Percentiles rank a stretch among this genome's conserved stretches.
These are phyloP conservation scores for Ectobius pallidus DNA, from an alignment of 2,888 invertebrate genomes.

Conservation along the genomic window DNA sequence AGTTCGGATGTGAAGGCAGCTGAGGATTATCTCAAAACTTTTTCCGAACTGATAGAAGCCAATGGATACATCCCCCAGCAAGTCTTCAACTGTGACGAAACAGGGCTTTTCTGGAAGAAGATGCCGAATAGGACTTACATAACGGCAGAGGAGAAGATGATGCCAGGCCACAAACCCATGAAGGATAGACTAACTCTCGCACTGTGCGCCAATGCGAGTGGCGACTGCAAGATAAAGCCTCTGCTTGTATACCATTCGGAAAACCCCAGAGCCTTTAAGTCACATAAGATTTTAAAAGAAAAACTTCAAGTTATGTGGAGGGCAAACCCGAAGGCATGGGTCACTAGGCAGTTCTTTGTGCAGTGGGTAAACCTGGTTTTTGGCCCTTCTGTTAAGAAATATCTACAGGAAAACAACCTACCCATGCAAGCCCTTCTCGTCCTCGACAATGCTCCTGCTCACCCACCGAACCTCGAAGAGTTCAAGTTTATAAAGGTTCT, in stretches of 20 bases:
- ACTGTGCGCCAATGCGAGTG: slow-evolving; percentile 48
- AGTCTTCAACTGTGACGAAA: slow-evolving; percentile 44
- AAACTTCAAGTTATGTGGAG: slow-evolving; percentile 48
- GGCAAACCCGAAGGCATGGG: slow-evolving; percentile 47
- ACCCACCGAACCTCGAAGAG: too few relatives aligned
- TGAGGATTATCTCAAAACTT: too few relatives aligned
- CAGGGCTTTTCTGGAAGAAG: slow-evolving; percentile 48
- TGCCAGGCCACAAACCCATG: slow-evolving; percentile 48
- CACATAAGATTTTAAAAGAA: slow-evolving; percentile 40
- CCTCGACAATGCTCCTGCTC: slow-evolving; percentile 42
- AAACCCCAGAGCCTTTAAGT: slow-evolving; percentile 48
- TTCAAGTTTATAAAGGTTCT: slow-evolving; percentile 43
- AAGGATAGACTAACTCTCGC: slow-evolving; percentile 49
- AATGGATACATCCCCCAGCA: slow-evolving; percentile 3
- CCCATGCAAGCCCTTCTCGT: slow-evolving; percentile 29
- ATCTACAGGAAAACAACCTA: slow-evolving; percentile 44
- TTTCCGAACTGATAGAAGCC: too few relatives aligned
- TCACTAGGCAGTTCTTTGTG: slow-evolving; percentile 21
- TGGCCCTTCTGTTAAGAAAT: slow-evolving; percentile 47
- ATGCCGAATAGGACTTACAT: slow-evolving; percentile 50
- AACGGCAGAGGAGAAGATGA: slow-evolving; percentile 48
- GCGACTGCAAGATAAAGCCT: slow-evolving; percentile 48
- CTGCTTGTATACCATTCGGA: slow-evolving; percentile 47
- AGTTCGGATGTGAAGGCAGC: too few relatives aligned
- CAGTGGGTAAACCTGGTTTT: slow-evolving; percentile 42